These are phyloP conservation scores for Ellobium chinense DNA, from an alignment of 2,888 invertebrate species.

Conservation along the genomic window DNA sequence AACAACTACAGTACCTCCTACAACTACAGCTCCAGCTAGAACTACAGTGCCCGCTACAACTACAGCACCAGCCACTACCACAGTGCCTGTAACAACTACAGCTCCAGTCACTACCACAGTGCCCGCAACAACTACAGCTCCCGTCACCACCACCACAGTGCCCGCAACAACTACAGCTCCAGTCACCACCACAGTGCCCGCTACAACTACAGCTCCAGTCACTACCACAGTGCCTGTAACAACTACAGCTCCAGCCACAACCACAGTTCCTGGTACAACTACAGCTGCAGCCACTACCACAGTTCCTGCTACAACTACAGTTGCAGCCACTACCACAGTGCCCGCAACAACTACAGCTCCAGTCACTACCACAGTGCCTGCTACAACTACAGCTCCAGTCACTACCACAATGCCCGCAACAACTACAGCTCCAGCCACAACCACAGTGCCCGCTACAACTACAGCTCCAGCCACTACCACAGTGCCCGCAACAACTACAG, in stretches of 20 bases:
- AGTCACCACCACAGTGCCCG: neutral
- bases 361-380: no score
- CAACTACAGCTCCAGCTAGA: no score
- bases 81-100: no score
- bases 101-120: neutral
- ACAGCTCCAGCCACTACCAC: no score
- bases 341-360: no score
- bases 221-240: neutral
- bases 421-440: neutral
- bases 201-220: neutral
- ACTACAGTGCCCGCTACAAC: no score
- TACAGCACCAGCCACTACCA: no score
- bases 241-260: neutral
- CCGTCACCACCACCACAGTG: neutral
- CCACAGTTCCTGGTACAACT: no score
- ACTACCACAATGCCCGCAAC: neutral
- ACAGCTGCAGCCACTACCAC: neutral
- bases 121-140: no score
- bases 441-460: neutral
- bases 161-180: neutral
- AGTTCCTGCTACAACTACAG: neutral
- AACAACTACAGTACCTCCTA: no score
- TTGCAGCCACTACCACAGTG: no score
- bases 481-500: no score
- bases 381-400: neutral